These are phyloP conservation scores for Sesia bembeciformis DNA, from an alignment of 2,888 invertebrate genomes.

Conservation along the genomic window DNA sequence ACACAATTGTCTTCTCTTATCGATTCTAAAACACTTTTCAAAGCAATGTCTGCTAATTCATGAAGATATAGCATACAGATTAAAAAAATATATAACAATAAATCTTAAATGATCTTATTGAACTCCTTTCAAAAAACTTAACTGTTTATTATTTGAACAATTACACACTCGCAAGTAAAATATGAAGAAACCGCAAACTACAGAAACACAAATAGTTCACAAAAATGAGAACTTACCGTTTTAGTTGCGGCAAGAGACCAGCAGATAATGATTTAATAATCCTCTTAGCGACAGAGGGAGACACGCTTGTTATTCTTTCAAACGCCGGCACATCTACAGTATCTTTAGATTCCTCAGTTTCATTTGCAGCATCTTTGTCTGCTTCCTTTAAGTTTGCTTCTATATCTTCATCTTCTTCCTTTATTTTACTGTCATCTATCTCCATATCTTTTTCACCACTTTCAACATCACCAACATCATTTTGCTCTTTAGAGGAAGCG, in stretches of 20 bases:
- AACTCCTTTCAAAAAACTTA: no score
- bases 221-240: constrained; percentile 59
- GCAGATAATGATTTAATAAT: constrained; percentile 82
- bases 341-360: constrained; percentile 35
- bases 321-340: constrained; percentile 40
- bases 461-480: constrained; percentile 14
- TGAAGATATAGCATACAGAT: no score
- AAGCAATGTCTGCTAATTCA: no score
- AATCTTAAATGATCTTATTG: no score
- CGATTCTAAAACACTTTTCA: no score
- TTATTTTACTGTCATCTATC: constrained; percentile 21
- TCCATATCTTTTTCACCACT: constrained; percentile 13
- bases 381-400: constrained; percentile 46
- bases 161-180: no score
- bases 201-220: no score
- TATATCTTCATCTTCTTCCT: constrained; percentile 26
- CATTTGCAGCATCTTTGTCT: constrained; percentile 47
- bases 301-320: constrained; percentile 71
- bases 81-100: no score
- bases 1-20: no score
- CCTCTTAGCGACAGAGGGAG: constrained; percentile 82
- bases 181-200: no score
- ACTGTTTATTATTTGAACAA: no score
- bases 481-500: constrained; percentile 19
- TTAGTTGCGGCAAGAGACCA: constrained; percentile 85